These are phyloP conservation scores for Lutraria lutraria DNA, from an alignment of 2,888 invertebrate species.

Conservation along the genomic window DNA sequence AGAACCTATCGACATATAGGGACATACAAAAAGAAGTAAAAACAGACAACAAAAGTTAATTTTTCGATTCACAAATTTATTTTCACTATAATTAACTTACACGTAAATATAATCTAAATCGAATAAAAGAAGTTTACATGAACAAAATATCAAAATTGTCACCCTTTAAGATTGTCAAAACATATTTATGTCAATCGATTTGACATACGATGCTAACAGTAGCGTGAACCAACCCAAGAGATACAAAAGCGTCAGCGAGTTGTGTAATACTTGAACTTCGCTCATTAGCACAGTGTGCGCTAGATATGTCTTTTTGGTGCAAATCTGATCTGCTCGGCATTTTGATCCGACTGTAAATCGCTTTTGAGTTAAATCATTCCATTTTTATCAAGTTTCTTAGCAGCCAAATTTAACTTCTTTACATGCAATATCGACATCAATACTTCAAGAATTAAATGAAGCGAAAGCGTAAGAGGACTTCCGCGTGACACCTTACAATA, in stretches of 20 bases:
- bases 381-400: conserved; percentile 9
- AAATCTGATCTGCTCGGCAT: background rate
- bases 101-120: too few species aligned
- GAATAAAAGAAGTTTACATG: too few species aligned
- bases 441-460: conserved; percentile 48
- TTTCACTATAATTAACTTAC: too few species aligned
- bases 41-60: too few species aligned
- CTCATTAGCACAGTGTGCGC: conserved; percentile 2
- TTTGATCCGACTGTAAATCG: background rate
- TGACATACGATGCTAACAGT: background rate
- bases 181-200: background rate
- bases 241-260: background rate
- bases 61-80: too few species aligned
- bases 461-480: conserved; percentile 20
- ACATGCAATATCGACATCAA: conserved; percentile 44
- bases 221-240: background rate
- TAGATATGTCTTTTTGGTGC: background rate
- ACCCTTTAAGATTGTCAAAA: background rate
- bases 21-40: too few species aligned
- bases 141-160: too few species aligned
- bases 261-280: background rate
- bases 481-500: background rate
- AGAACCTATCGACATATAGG: too few species aligned
- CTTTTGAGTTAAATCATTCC: conserved; percentile 1
- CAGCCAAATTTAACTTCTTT: background rate